phyloP scores from a whole-genome alignment of 2,797 vertebrate species.

The Galaxias olidus region DNA sequence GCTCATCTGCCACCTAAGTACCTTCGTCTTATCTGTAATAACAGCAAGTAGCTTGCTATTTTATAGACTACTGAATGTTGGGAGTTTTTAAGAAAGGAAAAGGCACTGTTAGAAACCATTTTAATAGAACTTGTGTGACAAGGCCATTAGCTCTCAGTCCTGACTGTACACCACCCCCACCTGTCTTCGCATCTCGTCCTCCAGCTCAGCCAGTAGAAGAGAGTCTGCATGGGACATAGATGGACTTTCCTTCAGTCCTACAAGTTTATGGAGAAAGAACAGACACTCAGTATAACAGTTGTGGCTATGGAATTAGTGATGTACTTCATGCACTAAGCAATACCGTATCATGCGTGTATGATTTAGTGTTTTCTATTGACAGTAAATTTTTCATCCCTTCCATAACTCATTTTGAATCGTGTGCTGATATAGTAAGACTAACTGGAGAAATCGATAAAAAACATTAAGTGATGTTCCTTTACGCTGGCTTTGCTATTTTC shows the following conservation, averaged over 20 bases:
- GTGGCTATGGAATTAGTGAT: too few species aligned
- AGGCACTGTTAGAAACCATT: background rate
- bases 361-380: background rate
- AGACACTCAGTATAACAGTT: background rate
- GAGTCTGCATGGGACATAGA: slow-evolving; percentile 75
- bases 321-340: too few species aligned
- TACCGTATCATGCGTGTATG: too few species aligned
- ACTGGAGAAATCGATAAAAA: background rate
- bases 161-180: slow-evolving; percentile 76
- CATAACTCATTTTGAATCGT: background rate
- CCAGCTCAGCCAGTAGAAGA: slow-evolving; percentile 66
- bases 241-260: slow-evolving; percentile 75
- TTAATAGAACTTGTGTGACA: background rate
- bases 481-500: background rate
- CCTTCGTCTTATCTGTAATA: too few species aligned
- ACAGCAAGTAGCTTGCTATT: too few species aligned
- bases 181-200: slow-evolving; percentile 73
- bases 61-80: too few species aligned
- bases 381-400: background rate
- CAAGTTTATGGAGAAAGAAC: background rate
- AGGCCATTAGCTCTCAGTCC: slow-evolving; percentile 38
- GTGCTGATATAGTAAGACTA: too few species aligned
- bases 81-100: too few species aligned
- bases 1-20: too few species aligned
- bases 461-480: background rate